Percentiles rank a stretch among this genome's conserved stretches.
phyloP scores from a whole-genome alignment of 1,140 invertebrate species.

The Solenopsis invicta region DNA sequence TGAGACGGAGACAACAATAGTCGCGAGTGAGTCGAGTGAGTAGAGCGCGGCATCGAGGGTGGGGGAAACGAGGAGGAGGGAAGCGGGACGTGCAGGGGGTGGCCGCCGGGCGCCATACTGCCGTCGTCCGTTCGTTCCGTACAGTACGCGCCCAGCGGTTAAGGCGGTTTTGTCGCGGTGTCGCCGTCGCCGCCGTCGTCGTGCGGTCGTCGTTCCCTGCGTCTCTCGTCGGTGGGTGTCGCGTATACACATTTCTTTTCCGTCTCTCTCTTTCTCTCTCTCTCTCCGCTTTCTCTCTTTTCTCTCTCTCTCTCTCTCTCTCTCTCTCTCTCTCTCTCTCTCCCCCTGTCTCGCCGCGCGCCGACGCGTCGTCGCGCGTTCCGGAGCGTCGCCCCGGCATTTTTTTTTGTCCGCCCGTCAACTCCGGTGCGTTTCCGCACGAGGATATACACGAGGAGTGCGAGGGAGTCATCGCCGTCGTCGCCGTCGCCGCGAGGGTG shows the following conservation, averaged over 20 bases:
- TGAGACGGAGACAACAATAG: not conserved
- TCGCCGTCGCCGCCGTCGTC: constrained; percentile 41
- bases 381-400: constrained; percentile 27
- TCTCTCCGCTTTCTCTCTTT: no score
- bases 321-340: no score
- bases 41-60: constrained; percentile 10
- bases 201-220: constrained; percentile 49
- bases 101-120: constrained; percentile 80
- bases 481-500: no score
- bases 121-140: constrained; percentile 73
- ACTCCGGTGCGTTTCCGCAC: not conserved
- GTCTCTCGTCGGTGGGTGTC: constrained; percentile 53
- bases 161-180: constrained; percentile 61
- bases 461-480: not conserved
- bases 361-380: constrained; percentile 40
- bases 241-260: not conserved
- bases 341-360: not conserved
- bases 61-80: constrained; percentile 3
- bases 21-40: not conserved
- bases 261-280: not conserved
- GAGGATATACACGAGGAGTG: constrained; percentile 28
- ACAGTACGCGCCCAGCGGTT: constrained; percentile 80
- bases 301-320: no score
- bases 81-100: constrained; percentile 62
- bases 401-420: not conserved